Conservation (phyloP, 2,888 invertebrate species). For the Cephus rjabovi region DNA sequence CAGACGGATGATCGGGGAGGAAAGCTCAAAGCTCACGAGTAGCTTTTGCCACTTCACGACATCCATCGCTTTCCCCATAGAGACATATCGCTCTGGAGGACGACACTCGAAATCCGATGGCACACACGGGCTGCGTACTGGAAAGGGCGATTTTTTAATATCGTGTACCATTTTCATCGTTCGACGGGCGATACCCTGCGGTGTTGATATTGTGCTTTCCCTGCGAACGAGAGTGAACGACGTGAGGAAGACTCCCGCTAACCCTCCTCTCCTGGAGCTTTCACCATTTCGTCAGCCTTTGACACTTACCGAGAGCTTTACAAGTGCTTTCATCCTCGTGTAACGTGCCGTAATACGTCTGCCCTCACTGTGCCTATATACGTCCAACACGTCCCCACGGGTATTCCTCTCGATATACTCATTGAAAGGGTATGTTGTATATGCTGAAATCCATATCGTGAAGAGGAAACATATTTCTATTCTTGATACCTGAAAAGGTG, state of each 20-base stretch:
- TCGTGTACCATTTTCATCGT: background rate
- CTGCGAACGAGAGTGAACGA: background rate
- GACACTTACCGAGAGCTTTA: background rate
- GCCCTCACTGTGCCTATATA: background rate
- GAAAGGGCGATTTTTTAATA: conserved; percentile 4
- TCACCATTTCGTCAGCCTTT: conserved; percentile 5
- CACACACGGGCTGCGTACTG: background rate
- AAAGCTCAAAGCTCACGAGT: background rate
- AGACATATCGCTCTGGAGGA: background rate
- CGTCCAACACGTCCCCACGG: background rate
- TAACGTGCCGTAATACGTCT: background rate
- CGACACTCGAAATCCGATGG: background rate
- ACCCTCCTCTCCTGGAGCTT: background rate
- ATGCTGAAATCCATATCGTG: too few relatives aligned
- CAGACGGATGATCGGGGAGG: background rate
- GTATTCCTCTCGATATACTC: background rate
- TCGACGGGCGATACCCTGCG: background rate
- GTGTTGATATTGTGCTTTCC: conserved; percentile 2
- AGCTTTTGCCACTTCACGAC: background rate
- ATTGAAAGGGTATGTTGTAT: background rate
- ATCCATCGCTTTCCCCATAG: background rate
- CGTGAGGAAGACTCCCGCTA: background rate
- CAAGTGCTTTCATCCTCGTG: background rate
- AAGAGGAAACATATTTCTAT: background rate
- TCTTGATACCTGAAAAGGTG: background rate